A percentile compares a stretch with the other conserved stretches of the same genome.
These are phyloP conservation scores for Esox lucius DNA, from an alignment of 2,797 vertebrate species.

Conservation along the genomic window DNA sequence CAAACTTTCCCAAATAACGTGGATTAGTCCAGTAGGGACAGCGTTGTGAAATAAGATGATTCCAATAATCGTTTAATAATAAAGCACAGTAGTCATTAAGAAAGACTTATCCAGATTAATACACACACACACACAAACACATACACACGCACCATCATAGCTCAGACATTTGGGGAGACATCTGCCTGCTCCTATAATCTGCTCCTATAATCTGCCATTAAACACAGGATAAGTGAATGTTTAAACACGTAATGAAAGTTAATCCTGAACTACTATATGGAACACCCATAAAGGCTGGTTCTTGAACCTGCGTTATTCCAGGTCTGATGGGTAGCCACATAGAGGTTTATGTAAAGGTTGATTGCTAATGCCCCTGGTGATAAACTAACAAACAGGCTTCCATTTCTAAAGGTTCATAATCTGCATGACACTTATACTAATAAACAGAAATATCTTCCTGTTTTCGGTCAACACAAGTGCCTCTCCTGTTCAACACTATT, in stretches of 20 bases:
- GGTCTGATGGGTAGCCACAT: background rate
- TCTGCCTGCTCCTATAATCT: conserved; percentile 53
- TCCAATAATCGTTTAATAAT: too few species aligned
- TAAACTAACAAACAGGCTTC: conserved; percentile 10
- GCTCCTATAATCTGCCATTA: conserved; percentile 37
- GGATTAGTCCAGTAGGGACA: too few species aligned
- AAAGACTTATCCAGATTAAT: too few species aligned
- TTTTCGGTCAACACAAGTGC: conserved; percentile 27
- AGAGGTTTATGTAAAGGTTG: conserved; percentile 31
- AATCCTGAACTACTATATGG: conserved; percentile 23
- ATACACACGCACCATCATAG: conserved; percentile 22
- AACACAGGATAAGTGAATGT: conserved; percentile 46
- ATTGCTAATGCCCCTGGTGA: conserved; percentile 35
- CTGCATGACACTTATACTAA: conserved; percentile 37
- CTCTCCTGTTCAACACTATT: conserved; percentile 35
- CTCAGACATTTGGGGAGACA: conserved; percentile 49
- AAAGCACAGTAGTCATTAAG: too few species aligned
- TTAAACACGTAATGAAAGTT: conserved; percentile 51
- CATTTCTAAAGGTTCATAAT: conserved; percentile 50
- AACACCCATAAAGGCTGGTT: background rate
- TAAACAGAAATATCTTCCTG: conserved; percentile 45
- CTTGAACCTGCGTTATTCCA: background rate
- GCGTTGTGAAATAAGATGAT: too few species aligned
- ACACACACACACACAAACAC: conserved; percentile 40
- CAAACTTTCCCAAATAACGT: too few species aligned